Conservation (phyloP, 2,113 vertebrate genomes). For the Microcebus ravelobensis region DNA sequence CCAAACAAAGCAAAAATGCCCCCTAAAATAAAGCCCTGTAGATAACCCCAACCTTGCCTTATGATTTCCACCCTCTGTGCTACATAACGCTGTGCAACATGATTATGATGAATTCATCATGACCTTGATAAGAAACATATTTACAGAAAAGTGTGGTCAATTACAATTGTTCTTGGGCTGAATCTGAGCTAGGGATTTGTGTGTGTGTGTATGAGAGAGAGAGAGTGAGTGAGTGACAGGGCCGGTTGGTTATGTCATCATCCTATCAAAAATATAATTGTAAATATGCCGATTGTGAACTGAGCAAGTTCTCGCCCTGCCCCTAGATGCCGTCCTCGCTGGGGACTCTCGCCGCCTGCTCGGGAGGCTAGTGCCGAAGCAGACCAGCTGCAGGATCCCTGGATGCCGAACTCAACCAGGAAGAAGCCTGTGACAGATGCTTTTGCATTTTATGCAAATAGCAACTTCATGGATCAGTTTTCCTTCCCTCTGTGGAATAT, state of each 20-base stretch:
- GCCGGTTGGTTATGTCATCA: not conserved
- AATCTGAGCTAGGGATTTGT: conserved; percentile 1
- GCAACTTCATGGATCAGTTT: conserved; percentile 84
- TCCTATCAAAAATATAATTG: conserved; percentile 33
- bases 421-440: conserved; percentile 82
- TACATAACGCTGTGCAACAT: not conserved
- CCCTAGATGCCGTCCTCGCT: not conserved
- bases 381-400: conserved; percentile 62
- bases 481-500: conserved; percentile 79
- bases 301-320: conserved; percentile 22
- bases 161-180: conserved; percentile 34
- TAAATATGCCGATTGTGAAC: conserved; percentile 18
- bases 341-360: conserved; percentile 39
- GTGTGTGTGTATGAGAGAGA: not conserved
- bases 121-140: conserved; percentile 59
- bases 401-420: conserved; percentile 68
- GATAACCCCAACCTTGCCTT: conserved; percentile 18
- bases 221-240: not conserved
- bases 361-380: conserved; percentile 57
- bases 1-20: conserved; percentile 5
- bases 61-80: conserved; percentile 21
- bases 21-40: not conserved
- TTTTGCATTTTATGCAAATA: conserved; percentile 84
- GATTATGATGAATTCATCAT: conserved; percentile 45
- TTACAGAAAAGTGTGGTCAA: conserved; percentile 16